Base-by-base conservation (phyloP, 2,888 invertebrate genomes). In the Mellilla xanthometata region DNA sequence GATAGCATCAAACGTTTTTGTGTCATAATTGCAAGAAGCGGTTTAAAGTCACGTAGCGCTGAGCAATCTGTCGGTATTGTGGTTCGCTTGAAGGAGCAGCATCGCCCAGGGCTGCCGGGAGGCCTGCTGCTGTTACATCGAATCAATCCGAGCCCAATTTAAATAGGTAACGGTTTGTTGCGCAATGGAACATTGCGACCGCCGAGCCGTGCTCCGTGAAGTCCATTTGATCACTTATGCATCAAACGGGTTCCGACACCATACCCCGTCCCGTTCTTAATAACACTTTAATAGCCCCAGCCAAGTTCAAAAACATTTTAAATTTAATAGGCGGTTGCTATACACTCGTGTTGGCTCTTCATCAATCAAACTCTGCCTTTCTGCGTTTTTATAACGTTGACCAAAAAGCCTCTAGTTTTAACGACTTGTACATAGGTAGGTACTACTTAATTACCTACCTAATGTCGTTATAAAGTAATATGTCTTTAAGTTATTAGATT, bases 111-210 rank as follows among this genome's bases (percentile, higher is more conserved):
- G 63, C 53, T 56, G 53, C 50, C 49, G 41, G 38, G 39, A 32
- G 43, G 50, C 57, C 55, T 56, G 29, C 15, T 35, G 59, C 68
- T 71, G 60, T 58, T 69, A 69, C 70, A 73, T 77, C 69, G 72
- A 75, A 76, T 72, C 67, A 74, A 79, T 83, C 76, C 72, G 70
- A 79, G 75, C 75, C 72, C 80, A 84, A 84, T 86, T 85, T 81
- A 81, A 83, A 82, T 80, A 81, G 77, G 78, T 81, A 85, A 84
- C 81, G 79, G 81, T 74, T 78, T 76, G 80, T 85, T 83, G 79
- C 76, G 80, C 80, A 84, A 87, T 72, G 73, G 74, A 76, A 72
- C 86, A 75, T 74, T 41, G 40, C 36, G 47, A 41, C 36, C 47
- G 30, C 38, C 81, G 86, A 86, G 84, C 88, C 74, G 66, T 56